Evolutionary conservation across 2,113 vertebrate species (phyloP), one percentile per base, ranked within the genome.

Genomic region (Promerops cafer): DNA sequence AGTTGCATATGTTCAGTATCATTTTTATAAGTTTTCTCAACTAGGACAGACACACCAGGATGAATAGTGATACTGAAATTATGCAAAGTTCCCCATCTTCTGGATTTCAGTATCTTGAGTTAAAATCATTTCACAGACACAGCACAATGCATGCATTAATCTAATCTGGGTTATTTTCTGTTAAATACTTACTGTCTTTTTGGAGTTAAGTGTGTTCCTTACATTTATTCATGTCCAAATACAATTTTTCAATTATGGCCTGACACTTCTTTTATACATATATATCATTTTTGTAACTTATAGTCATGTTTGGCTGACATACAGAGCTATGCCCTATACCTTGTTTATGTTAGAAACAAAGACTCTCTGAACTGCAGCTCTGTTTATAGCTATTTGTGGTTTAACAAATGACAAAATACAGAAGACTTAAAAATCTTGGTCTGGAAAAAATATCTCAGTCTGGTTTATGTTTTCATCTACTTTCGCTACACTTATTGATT

Each of bases 341-440:
- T 97, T 97, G 94, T 98, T 98, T 97, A 97, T 95, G 87, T 98
- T 98, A 97, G 97, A 94, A 97, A 97, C 91, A 97, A 97, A 97
- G 96, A 39, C 75, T 90, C 83, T 94, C 88, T 97, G 94, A 97
- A 94, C 92, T 94, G 64, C 56, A 95, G 93, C 71, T 97, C 94
- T 97, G 91, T 96, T 94, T 97, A 94, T 95, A 96, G 80, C 93
- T 97, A 95, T 97, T 98, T 97, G 93, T 95, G 92, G 94, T 96
- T 97, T 97, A 97, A 96, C 96, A 98, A 97, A 97, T 98, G 97
- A 98, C 94, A 98, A 97, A 98, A 98, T 97, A 96, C 97, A 98
- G 97, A 97, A 97, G 97, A 96, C 97, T 95, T 97, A 96, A 97
- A 98, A 95, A 97, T 98, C 84, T 98, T 92, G 87, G 94, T 92